phyloP scores from a whole-genome alignment of 2,113 vertebrate species.

The Scopus umbretta region DNA sequence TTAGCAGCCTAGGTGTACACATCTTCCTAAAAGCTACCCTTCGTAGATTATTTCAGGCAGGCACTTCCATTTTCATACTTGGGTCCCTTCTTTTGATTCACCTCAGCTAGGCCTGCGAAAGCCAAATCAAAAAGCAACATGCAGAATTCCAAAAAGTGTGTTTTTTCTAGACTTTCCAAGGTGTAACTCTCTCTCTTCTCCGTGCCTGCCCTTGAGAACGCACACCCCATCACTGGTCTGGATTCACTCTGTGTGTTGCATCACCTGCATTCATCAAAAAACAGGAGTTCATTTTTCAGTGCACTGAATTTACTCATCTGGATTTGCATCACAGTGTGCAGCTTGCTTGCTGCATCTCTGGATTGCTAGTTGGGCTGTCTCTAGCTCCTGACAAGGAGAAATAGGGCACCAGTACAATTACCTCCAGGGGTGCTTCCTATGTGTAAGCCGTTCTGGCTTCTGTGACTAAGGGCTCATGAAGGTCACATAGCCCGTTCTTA shows the following conservation, averaged over 20 bases:
- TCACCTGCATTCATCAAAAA: not conserved
- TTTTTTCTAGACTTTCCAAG: not conserved
- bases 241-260: not conserved
- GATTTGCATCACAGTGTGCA: not conserved
- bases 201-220: not conserved
- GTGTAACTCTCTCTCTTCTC: not conserved
- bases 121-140: not conserved
- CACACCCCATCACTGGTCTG: not conserved
- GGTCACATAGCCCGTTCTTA: not conserved
- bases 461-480: not conserved
- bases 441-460: not conserved
- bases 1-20: not conserved
- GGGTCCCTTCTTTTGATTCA: not conserved
- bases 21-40: not conserved
- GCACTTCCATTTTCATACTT: not conserved
- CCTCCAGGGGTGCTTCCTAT: not conserved
- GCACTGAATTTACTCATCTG: not conserved
- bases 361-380: not conserved
- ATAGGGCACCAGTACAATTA: not conserved
- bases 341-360: not conserved
- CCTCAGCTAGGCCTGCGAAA: not conserved
- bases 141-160: not conserved
- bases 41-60: not conserved
- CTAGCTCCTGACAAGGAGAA: slow-evolving; percentile 20
- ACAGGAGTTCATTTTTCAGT: not conserved